phyloP scores from a whole-genome alignment of 2,888 invertebrate genomes.

The Yponomeuta plumbellus region DNA sequence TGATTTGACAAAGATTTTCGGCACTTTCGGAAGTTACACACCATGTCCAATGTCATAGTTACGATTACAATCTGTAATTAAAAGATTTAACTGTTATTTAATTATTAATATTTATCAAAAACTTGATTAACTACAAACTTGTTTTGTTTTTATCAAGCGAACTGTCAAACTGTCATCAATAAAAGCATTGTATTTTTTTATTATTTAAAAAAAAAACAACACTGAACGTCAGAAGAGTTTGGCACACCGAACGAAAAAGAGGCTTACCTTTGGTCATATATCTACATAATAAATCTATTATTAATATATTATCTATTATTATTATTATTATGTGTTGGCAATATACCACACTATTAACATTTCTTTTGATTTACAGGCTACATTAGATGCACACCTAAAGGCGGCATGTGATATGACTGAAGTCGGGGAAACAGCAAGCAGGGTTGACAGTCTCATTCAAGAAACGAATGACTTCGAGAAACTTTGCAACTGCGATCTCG shows the following conservation, averaged over 20 bases:
- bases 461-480: slow-evolving; percentile 88
- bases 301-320: no score
- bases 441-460: slow-evolving; percentile 86
- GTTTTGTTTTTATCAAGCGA: background rate
- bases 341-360: no score
- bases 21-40: slow-evolving; percentile 73
- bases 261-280: no score
- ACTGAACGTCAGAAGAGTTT: no score
- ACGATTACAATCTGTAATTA: background rate
- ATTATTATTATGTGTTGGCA: no score
- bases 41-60: slow-evolving; percentile 58
- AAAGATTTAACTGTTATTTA: background rate
- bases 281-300: no score
- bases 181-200: no score
- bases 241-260: no score
- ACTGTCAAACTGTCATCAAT: background rate
- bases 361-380: slow-evolving; percentile 64
- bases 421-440: slow-evolving; percentile 89
- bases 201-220: no score
- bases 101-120: background rate
- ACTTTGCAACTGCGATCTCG: slow-evolving; percentile 87
- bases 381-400: slow-evolving; percentile 87
- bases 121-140: background rate
- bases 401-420: slow-evolving; percentile 90
- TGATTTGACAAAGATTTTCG: slow-evolving; percentile 61